Evolutionary conservation across 2,888 invertebrate genomes (phyloP), one percentile per base, ranked within the genome.

Genomic region (Diplazon laetatorius): DNA sequence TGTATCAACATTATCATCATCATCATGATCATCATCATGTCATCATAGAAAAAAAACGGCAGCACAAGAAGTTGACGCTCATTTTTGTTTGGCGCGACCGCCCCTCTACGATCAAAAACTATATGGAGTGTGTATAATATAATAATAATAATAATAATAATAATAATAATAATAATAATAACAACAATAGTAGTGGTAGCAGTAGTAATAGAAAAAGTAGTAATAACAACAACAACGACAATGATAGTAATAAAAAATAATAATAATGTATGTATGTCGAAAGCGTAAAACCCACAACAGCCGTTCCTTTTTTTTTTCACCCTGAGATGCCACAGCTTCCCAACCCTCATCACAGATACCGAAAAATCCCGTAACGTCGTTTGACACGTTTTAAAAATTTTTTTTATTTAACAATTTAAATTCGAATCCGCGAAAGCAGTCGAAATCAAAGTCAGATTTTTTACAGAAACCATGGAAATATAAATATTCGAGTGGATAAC

Each of bases 51-150:
- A 83, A 86, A 84, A 86, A 84, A 87, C 87, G 87, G 85, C 86
- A 88, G 92, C 92, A 93, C 93, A 93, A 96, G 95, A 96, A 96
- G 95, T 96, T 96, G 95, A 96, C 95, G 95, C 94, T 95, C 95
- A 95, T 95, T 95, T 94, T 94, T 94, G 95, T 95, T 93, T 93
- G 93, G 94, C 94, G 89, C 89, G 89, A 84, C 92, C 88, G 88
- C 73, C 80, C 80, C 73, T 59, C 80, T 65, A 60, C 50, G 65
- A 80, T 78, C 79, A 78, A 83, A 83, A 83, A 82, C 76, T 81
- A 76, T 82, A 76, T 80, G 81, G 81, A 81, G 82, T 70, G 78
- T 78, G 74, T 78, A 74, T 78, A 69, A 71, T 76, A 76, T 69
- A 52, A 74, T 39, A 74, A 68, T 60, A 74, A 73, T 73, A 55